A percentile compares a stretch with the other conserved stretches of the same genome.
Conservation (phyloP, 2,888 invertebrate species). For the Acleris emargana region DNA sequence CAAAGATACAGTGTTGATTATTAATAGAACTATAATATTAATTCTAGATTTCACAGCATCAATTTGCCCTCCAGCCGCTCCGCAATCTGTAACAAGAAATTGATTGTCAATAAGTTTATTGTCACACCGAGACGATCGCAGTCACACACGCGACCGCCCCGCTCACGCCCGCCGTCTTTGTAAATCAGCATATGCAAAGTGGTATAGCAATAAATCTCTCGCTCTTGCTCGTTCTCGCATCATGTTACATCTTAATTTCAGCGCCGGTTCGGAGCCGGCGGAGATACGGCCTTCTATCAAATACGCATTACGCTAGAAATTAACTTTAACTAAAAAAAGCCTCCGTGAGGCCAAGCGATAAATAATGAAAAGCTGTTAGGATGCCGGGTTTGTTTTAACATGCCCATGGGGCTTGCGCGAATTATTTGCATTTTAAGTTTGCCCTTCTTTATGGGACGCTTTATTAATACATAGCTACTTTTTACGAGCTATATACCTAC, state of each 20-base stretch:
- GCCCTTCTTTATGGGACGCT: conserved; percentile 65
- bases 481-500: not conserved
- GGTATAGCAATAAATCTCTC: conserved; percentile 84
- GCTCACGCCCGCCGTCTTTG: conserved; percentile 70
- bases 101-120: conserved; percentile 31
- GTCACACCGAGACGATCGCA: conserved; percentile 48
- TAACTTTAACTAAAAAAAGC: conserved; percentile 72
- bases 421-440: conserved; percentile 78
- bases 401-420: conserved; percentile 73
- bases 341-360: conserved; percentile 74
- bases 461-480: conserved; percentile 16
- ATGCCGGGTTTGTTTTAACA: conserved; percentile 77
- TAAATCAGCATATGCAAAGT: conserved; percentile 85
- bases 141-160: conserved; percentile 58
- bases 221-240: conserved; percentile 85
- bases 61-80: not conserved
- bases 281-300: conserved; percentile 83
- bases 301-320: conserved; percentile 82
- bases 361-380: conserved; percentile 79
- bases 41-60: not conserved
- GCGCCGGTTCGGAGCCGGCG: conserved; percentile 81
- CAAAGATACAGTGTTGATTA: no score
- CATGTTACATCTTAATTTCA: conserved; percentile 85
- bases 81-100: conserved; percentile 27
- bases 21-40: no score